A percentile compares a stretch with the other conserved stretches of the same genome.
Conservation (phyloP, 2,113 vertebrate genomes). For the Stercorarius parasiticus region DNA sequence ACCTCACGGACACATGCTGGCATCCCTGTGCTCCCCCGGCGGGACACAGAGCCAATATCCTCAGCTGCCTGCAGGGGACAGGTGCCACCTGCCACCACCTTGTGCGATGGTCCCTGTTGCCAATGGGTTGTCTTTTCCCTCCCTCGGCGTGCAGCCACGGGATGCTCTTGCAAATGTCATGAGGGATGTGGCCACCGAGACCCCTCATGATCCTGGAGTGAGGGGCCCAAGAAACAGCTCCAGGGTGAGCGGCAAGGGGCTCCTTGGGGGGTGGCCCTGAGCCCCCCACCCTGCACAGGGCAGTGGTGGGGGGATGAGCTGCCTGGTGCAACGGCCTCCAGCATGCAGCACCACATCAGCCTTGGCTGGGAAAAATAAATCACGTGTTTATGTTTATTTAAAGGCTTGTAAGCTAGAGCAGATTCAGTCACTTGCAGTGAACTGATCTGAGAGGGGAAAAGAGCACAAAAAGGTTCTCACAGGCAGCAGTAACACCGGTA, state of each 20-base stretch:
- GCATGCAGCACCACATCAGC: neutral
- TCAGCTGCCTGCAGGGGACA: neutral
- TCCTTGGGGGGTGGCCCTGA: neutral
- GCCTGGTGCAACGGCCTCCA: neutral
- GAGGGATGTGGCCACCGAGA: rapidly evolving
- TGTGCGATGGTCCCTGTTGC: neutral
- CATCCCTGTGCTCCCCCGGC: neutral
- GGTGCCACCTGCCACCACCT: neutral
- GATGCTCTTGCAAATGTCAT: too few relatives aligned
- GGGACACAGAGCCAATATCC: neutral
- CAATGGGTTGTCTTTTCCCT: neutral
- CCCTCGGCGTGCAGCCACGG: rapidly evolving
- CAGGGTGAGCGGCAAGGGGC: rapidly evolving
- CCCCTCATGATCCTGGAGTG: rapidly evolving
- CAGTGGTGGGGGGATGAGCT: neutral
- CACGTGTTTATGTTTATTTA: rapidly evolving
- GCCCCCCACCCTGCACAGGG: neutral
- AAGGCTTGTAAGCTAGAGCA: neutral
- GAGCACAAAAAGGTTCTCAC: neutral
- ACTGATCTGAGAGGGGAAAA: neutral
- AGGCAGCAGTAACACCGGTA: neutral
- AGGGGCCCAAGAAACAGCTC: neutral
- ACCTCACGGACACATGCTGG: rapidly evolving
- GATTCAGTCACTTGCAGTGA: neutral
- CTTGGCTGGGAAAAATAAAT: neutral